These are phyloP conservation scores for Lycaena phlaeas DNA, from an alignment of 2,888 invertebrate species.

Conservation along the genomic window DNA sequence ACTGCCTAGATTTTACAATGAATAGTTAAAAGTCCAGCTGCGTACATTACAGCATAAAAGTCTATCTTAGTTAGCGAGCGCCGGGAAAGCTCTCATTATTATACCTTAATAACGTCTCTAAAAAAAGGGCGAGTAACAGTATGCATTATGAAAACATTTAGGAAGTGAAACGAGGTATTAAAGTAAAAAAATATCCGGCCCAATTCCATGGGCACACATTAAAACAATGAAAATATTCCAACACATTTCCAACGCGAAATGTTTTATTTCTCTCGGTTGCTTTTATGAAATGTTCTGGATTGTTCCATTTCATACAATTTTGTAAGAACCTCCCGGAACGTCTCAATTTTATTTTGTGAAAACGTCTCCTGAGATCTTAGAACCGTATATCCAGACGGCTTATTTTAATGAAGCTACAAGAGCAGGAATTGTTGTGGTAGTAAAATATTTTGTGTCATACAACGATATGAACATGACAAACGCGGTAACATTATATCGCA, in stretches of 20 bases:
- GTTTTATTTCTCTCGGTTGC: slow-evolving; percentile 7
- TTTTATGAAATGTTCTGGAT: slow-evolving; percentile 9
- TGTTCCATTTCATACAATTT: slow-evolving; percentile 9
- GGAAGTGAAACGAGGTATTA: slow-evolving; percentile 4
- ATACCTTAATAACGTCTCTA: neutral
- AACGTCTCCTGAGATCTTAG: slow-evolving; percentile 2
- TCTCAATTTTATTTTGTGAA: slow-evolving; percentile 3
- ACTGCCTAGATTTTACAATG: neutral
- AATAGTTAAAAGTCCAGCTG: slow-evolving; percentile 4
- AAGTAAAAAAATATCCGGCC: slow-evolving; percentile 5
- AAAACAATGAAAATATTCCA: slow-evolving; percentile 10
- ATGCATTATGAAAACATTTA: slow-evolving; percentile 5
- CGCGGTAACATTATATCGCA: neutral
- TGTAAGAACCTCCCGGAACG: slow-evolving; percentile 1
- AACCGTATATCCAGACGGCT: neutral
- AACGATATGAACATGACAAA: neutral
- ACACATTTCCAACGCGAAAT: slow-evolving; percentile 8
- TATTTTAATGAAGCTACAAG: slow-evolving; percentile 5
- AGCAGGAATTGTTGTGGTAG: neutral
- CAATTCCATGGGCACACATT: slow-evolving; percentile 7
- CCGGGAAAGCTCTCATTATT: neutral
- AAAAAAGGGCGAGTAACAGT: neutral
- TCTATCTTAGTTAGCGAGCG: neutral
- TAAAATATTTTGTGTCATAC: slow-evolving; percentile 2
- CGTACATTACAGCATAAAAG: neutral